These are phyloP conservation scores for Pseudeuparius sepicola DNA, from an alignment of 2,888 invertebrate species.

Conservation along the genomic window DNA sequence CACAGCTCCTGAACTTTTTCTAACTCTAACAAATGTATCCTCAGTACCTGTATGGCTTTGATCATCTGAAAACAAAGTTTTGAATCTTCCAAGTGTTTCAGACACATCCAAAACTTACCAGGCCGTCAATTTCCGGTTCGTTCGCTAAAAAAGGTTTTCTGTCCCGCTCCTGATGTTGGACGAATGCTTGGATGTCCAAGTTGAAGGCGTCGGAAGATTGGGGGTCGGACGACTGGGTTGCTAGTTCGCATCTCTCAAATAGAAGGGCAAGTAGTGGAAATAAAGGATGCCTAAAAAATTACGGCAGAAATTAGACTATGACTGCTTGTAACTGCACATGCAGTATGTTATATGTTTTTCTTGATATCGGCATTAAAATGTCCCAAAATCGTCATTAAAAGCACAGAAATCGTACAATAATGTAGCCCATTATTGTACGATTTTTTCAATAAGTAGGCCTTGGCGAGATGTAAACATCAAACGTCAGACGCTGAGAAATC, in stretches of 20 bases:
- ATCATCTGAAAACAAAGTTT: conserved; percentile 53
- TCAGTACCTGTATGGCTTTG: conserved; percentile 78
- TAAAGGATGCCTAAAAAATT: conserved; percentile 70
- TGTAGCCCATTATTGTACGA: no score
- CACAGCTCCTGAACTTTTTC: conserved; percentile 93
- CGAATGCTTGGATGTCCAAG: conserved; percentile 80
- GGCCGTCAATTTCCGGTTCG: conserved; percentile 89
- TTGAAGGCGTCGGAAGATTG: conserved; percentile 71
- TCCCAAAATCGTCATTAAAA: no score
- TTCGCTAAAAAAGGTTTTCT: conserved; percentile 77
- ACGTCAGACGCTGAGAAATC: no score
- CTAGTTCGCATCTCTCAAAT: conserved; percentile 93
- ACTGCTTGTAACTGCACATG: no score
- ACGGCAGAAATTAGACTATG: neutral
- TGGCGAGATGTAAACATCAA: no score
- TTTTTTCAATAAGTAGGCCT: no score
- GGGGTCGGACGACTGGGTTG: conserved; percentile 85
- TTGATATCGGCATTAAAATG: no score
- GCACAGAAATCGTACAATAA: no score
- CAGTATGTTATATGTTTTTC: no score
- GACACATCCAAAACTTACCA: conserved; percentile 51
- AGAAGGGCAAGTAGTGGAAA: conserved; percentile 87
- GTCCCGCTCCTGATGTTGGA: conserved; percentile 81
- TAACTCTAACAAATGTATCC: conserved; percentile 84
- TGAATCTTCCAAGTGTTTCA: neutral